Base-by-base conservation (phyloP, 2,888 invertebrate genomes). In the Heliconius cydno region DNA sequence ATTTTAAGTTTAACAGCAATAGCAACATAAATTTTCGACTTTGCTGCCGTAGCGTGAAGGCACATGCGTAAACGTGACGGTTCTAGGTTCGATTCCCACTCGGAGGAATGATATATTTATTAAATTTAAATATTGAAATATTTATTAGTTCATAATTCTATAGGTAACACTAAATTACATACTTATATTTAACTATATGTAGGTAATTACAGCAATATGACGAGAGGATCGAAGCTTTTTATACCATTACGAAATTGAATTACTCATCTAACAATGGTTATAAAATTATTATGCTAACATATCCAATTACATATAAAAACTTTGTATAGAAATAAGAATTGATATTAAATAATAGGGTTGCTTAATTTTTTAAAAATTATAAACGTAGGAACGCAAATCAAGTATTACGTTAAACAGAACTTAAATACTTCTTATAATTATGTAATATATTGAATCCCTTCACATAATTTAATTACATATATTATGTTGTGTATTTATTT, bases 211-310 rank as follows among this genome's bases (percentile, higher is more conserved):
- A 46, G 41, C 41, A 75, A 65, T 41, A 22, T 30, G 12, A 13
- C 22, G 22, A 15, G 19, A 25, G 19, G 22, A 46, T 65, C 22
- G 22, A 75, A 65, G 41, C 28, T 22, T 75, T 75, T 63, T 75
- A 65, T 75, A 66, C 13, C 65, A 46, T 66, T 75, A 75, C 41
- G 28, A 75, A 65, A 66, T 22, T 28, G 65, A 75, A 46, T 75
- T 28, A 75, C 22, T 75, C 65, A 75, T 66, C 28, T 30, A 22
- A 75, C 75, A 75, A 65, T 30, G 12, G 19, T 46, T 70, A 65
- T 66, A 30, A 30, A 19, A 70, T 41, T 15, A 3, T 41, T 25
- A 41, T 70, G 41, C 25, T 25, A 41, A 46, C 25, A 46, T 25
- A 25, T 70, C 15, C 60, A n/a, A 52, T 60, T 60, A 60, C n/a